Conservation (phyloP, 2,888 invertebrate species). For the Panorpa germanica region DNA sequence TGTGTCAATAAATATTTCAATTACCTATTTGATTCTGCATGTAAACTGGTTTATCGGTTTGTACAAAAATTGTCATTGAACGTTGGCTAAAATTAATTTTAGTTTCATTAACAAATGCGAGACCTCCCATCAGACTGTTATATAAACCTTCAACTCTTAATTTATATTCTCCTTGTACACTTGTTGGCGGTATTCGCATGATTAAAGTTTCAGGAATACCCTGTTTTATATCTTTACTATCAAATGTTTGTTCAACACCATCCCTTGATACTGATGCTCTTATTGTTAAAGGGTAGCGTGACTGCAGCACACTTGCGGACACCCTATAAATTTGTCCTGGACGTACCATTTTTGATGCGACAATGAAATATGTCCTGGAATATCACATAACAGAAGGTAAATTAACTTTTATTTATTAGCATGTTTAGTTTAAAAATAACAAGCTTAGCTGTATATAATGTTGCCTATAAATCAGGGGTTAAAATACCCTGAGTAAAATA, state of each 20-base stretch:
- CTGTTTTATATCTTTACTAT: slow-evolving; percentile 62
- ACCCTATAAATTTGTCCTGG: slow-evolving; percentile 84
- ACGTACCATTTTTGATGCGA: slow-evolving; percentile 77
- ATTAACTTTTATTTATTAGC: too few species aligned
- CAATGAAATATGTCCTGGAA: slow-evolving; percentile 76
- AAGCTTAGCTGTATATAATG: too few species aligned
- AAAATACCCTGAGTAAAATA: too few species aligned
- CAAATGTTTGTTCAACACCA: slow-evolving; percentile 75
- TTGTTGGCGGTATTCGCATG: slow-evolving; percentile 73
- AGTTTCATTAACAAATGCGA: slow-evolving; percentile 80
- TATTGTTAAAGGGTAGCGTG: slow-evolving; percentile 63
- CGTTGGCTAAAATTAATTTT: slow-evolving; percentile 67
- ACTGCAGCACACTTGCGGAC: slow-evolving; percentile 64
- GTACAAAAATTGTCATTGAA: slow-evolving; percentile 90
- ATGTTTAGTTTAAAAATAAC: too few species aligned
- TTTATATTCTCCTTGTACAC: slow-evolving; percentile 66
- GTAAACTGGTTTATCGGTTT: slow-evolving; percentile 87
- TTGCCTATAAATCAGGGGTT: too few species aligned
- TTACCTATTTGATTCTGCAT: slow-evolving; percentile 75
- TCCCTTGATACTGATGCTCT: slow-evolving; percentile 78
- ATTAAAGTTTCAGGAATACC: slow-evolving; percentile 80
- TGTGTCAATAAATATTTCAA: slow-evolving; percentile 10
- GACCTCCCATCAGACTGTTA: slow-evolving; percentile 50
- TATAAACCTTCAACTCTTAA: slow-evolving; percentile 66
- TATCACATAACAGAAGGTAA: slow-evolving; percentile 5